phyloP scores from a whole-genome alignment of 2,797 vertebrate species.

The Dicrostonyx torquatus region DNA sequence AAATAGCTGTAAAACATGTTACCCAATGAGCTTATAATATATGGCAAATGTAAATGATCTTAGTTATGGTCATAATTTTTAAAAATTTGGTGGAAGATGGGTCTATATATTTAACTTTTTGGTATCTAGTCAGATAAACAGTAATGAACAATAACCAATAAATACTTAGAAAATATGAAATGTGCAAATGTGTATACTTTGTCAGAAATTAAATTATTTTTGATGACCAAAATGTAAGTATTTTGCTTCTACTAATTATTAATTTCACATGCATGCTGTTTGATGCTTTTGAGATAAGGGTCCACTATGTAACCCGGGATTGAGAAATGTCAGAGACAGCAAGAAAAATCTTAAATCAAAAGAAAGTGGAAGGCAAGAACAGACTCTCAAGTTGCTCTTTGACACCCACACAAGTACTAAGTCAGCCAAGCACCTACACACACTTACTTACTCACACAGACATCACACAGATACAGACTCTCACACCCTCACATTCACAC shows the following conservation, averaged over 20 bases:
- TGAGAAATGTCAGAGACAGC: not conserved
- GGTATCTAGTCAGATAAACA: not conserved
- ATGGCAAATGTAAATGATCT: not conserved
- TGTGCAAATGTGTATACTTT: not conserved
- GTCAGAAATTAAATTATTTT: not conserved
- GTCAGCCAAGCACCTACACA: not conserved
- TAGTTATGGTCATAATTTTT: not conserved
- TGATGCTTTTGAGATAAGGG: not conserved
- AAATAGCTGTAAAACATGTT: not conserved
- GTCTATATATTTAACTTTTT: not conserved
- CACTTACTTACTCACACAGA: not conserved
- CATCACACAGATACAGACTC: not conserved
- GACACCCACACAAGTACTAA: no score
- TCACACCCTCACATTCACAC: not conserved
- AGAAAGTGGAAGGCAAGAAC: not conserved
- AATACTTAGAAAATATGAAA: not conserved
- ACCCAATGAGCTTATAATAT: not conserved
- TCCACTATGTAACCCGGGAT: not conserved
- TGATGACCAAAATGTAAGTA: not conserved
- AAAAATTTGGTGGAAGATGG: not conserved
- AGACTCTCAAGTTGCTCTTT: not conserved
- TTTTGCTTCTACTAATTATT: not conserved
- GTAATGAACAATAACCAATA: not conserved
- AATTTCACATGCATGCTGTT: not conserved
- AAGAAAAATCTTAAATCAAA: not conserved